Evolutionary conservation across 1,140 invertebrate species (phyloP), one percentile per base, ranked within the genome.

Genomic region (Lithobius niger): DNA sequence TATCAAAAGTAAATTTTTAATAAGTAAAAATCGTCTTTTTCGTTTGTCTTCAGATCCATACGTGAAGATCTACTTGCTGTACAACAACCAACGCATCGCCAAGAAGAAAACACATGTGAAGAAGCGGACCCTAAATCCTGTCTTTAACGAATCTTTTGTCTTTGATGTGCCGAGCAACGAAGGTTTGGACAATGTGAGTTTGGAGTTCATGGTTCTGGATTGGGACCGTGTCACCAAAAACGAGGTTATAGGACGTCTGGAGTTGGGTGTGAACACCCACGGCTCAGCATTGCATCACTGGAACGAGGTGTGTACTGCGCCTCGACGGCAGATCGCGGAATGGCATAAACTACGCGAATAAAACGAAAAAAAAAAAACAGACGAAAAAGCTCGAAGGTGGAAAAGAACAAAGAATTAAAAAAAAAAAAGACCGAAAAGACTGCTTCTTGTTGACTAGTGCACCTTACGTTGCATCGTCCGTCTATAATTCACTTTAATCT

Each of bases 81-180:
- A 88, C 71, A 95, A 98, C 71, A 88, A 88, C n/a, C 92, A 97
- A 69, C 81, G 94, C 56, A 90, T 99, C 60, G 88, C 90, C 42
- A 99, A 98, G 76, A 97, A 97, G 78, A 98, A 98, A 76, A 99
- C 96, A 0, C 93, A 97, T 67, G 92, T 98, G 24, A 97, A 97
- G 77, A 98, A 97, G 69, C 81, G 92, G 27, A 98, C 95, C 2
- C 74, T 96, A 52, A 96, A 93, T 73, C 96, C 96, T 0, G 91
- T 99, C 47, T 99, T 97, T 75, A 99, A 99, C 73, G 95, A 99
- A 73, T 94, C 89, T 19, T 97, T 81, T 65, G 71, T 77, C 13
- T 81, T 81, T 61, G 78, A 80, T 55, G 70, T 81, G 16, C 77
- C 77, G 19, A 74, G 79, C 55, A 82, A 82, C 57, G 86, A 90